Conservation (phyloP, 2,888 invertebrate genomes). For the Caenorhabditis doughertyi region DNA sequence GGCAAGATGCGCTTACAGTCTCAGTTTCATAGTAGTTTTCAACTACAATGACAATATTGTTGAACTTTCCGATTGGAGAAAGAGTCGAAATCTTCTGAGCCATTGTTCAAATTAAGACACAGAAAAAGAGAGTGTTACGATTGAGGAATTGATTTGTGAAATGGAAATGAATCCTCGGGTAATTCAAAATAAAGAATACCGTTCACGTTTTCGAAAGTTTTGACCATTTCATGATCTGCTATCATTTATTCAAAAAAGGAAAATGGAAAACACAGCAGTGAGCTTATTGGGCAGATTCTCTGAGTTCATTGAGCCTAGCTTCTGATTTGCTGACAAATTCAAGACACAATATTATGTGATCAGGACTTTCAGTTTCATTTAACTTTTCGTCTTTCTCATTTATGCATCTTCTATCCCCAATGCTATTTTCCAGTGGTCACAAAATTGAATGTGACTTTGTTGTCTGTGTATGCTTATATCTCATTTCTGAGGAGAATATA, state of each 20-base stretch:
- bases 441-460: constrained; percentile 16
- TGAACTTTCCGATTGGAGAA: not conserved
- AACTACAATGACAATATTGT: constrained; percentile 5
- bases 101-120: constrained; percentile 12
- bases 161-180: too few species aligned
- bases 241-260: too few species aligned
- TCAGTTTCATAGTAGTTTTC: not conserved
- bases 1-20: not conserved
- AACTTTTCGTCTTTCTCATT: not conserved
- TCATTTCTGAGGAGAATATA: not conserved
- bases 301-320: too few species aligned
- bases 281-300: too few species aligned
- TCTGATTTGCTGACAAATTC: too few species aligned
- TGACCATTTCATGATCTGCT: too few species aligned
- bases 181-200: too few species aligned
- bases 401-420: constrained; percentile 11
- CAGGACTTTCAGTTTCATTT: not conserved
- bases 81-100: not conserved
- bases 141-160: not conserved
- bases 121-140: constrained; percentile 21
- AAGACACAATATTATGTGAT: constrained; percentile 6
- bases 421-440: too few species aligned
- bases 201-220: too few species aligned
- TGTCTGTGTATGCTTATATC: constrained; percentile 4
- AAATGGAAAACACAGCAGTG: too few species aligned